Evolutionary conservation across 2,888 invertebrate genomes (phyloP), one percentile per base, ranked within the genome.

Genomic region (Cheilosia soror): DNA sequence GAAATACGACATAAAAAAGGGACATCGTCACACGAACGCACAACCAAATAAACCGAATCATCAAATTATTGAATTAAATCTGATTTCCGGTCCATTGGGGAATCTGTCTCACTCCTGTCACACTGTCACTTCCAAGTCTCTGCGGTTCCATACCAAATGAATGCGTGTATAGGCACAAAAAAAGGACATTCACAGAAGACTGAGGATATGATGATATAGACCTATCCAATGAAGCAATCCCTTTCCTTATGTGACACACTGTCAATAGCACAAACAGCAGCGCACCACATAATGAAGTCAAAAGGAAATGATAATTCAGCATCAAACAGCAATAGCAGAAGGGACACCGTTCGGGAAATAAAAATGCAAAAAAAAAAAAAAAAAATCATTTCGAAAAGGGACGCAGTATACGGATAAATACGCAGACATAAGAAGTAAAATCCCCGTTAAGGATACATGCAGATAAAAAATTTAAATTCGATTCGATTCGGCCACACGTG

Each of bases 31-130:
- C 77, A 81, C 78, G 77, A 81, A 81, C 85, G 76, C 71, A 78
- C 77, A 77, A 60, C 81, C 82, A 86, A 86, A 86, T 82, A 86
- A 82, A 86, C 82, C 82, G 82, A 86, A 86, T 86, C 86, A 86
- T 86, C 81, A 86, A 82, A 86, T 86, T 86, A 86, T 86, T 86
- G 82, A 86, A 86, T 86, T 86, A 86, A 86, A 86, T 86, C 78
- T 82, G 82, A 82, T 78, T 78, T 86, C 82, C 86, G 86, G 82
- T 86, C 82, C 81, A 85, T 81, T 81, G 85, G 85, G 68, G 66
- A 71, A 76, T 65, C 57, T 69, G 29, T 69, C 53, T 31, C 27
- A 11, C 63, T 42, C 55, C 37, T 42, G 40, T 47, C 15, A 31
- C 40, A 31, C 40, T 44, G 29, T 47, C 47, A 47, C 20, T 51